phyloP scores from a whole-genome alignment of 37 sponge, comb jelly and placozoan genomes.

The Chondrosia reniformis region DNA sequence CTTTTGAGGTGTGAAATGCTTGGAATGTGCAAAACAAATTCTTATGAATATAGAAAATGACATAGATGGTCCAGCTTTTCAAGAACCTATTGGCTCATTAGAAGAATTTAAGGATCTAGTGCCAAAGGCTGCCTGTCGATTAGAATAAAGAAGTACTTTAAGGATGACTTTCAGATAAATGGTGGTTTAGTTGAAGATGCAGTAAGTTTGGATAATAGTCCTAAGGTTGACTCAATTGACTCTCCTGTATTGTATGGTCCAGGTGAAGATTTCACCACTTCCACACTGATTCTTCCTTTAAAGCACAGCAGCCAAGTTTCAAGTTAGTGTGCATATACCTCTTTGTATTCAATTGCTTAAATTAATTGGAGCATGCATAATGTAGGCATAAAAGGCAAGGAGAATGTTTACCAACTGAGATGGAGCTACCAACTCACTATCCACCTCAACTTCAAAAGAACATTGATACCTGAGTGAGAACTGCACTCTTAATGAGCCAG shows the following conservation, averaged over 20 bases:
- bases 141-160: not conserved
- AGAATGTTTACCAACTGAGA: not conserved
- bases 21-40: not conserved
- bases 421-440: not conserved
- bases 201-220: not conserved
- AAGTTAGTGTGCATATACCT: too few relatives aligned
- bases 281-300: too few relatives aligned
- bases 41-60: not conserved
- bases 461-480: not conserved
- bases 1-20: not conserved
- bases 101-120: not conserved
- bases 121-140: not conserved
- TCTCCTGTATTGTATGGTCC: too few relatives aligned
- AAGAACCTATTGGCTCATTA: not conserved
- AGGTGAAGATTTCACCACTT: not conserved
- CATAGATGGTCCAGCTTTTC: not conserved
- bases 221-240: not conserved
- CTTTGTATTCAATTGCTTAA: too few relatives aligned
- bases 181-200: not conserved
- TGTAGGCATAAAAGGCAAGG: not conserved
- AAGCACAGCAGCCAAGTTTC: too few relatives aligned
- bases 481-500: not conserved
- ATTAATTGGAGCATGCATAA: too few relatives aligned
- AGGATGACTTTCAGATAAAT: not conserved
- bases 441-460: not conserved